Conservation (phyloP, 2,113 vertebrate genomes). For the Siniperca knerii region DNA sequence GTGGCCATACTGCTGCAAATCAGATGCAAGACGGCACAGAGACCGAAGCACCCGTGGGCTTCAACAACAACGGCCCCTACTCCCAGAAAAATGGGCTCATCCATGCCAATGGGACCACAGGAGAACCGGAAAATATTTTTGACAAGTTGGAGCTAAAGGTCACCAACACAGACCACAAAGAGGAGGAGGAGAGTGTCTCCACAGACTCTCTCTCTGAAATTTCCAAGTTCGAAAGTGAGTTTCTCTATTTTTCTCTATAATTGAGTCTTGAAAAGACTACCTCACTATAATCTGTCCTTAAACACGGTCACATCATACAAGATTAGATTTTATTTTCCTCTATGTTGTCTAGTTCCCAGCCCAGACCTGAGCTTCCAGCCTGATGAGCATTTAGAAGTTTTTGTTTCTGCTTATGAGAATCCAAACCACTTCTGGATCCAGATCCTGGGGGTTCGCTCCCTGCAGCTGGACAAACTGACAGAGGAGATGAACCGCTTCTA, state of each 20-base stretch:
- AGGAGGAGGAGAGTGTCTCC: constrained; percentile 43
- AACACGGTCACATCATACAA: neutral
- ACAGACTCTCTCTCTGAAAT: constrained; percentile 67
- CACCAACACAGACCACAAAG: constrained; percentile 20
- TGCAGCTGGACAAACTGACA: constrained; percentile 90
- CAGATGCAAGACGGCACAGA: constrained; percentile 37
- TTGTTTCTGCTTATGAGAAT: constrained; percentile 89
- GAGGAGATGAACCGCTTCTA: constrained; percentile 91
- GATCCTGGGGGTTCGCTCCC: constrained; percentile 89
- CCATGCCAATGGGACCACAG: neutral
- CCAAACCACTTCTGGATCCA: constrained; percentile 95
- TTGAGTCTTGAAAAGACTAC: neutral
- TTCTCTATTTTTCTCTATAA: neutral
- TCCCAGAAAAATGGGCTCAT: constrained; percentile 52
- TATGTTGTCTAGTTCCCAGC: constrained; percentile 86
- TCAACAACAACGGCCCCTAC: constrained; percentile 57
- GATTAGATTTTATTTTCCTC: neutral
- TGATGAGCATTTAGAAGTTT: constrained; percentile 92
- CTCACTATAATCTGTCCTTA: neutral
- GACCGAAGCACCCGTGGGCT: constrained; percentile 21
- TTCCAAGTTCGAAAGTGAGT: constrained; percentile 90
- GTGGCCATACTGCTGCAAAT: constrained; percentile 55
- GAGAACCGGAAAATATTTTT: neutral
- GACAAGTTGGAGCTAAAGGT: neutral
- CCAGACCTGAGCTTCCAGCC: constrained; percentile 91